Evolutionary conservation across 2,888 invertebrate species (phyloP).

Genomic region (Campopleginae sp.): DNA sequence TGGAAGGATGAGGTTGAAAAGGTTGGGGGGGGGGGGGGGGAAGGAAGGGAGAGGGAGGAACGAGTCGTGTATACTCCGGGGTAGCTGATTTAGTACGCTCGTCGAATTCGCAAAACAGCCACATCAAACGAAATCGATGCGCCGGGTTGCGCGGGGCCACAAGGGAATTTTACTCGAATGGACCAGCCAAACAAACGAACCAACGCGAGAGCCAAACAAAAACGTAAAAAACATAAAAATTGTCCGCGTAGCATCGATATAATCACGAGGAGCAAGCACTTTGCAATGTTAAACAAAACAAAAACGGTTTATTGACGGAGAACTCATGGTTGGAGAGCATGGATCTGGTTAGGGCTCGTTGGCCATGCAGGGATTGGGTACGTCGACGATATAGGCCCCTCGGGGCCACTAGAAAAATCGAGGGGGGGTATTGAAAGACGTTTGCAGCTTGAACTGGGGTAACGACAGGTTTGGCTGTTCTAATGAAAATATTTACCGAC

Average conservation of each 20-base stretch:
- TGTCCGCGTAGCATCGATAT: constrained; percentile 13
- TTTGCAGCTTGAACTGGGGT: background rate
- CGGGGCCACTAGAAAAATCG: constrained; percentile 36
- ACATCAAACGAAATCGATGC: constrained; percentile 68
- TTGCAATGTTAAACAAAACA: constrained; percentile 16
- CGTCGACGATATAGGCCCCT: background rate
- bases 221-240: constrained; percentile 10
- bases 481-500: constrained; percentile 11
- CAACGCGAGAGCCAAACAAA: constrained; percentile 24
- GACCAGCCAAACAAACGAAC: constrained; percentile 55
- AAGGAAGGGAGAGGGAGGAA: background rate
- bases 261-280: constrained; percentile 20
- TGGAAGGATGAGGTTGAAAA: constrained; percentile 7
- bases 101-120: constrained; percentile 67
- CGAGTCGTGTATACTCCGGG: constrained; percentile 46
- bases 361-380: background rate
- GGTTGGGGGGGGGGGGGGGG: background rate
- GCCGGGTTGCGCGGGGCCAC: constrained; percentile 38
- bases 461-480: constrained; percentile 7
- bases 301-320: constrained; percentile 12
- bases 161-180: constrained; percentile 34
- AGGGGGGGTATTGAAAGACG: constrained; percentile 9
- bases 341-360: background rate
- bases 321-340: constrained; percentile 6
- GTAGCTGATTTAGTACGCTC: constrained; percentile 65